phyloP scores from a whole-genome alignment of 2,797 vertebrate genomes.

The Vipera latastei region DNA sequence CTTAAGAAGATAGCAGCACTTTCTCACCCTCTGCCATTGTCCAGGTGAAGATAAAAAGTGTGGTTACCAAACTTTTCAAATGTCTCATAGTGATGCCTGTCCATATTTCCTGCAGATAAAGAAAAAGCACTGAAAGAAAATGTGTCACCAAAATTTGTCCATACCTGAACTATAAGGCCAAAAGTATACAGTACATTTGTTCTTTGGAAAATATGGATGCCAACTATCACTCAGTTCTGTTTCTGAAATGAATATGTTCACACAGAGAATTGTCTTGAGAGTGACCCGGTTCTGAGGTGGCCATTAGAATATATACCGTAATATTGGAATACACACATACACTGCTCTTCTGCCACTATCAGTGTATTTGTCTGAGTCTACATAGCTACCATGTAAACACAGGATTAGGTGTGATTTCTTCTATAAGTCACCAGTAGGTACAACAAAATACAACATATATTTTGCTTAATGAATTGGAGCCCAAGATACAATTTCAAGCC shows the following conservation, averaged over 20 bases:
- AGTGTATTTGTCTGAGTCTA: background rate
- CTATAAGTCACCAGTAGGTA: no score
- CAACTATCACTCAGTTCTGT: background rate
- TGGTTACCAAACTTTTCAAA: constrained; percentile 71
- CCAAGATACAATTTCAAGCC: background rate
- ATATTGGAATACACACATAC: background rate
- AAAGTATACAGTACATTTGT: background rate
- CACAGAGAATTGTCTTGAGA: background rate
- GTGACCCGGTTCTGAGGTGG: background rate
- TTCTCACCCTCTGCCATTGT: constrained; percentile 66
- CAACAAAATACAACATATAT: no score
- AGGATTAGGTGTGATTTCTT: no score
- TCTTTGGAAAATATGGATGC: background rate
- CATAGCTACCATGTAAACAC: background rate
- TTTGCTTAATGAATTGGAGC: background rate
- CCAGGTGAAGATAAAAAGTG: constrained; percentile 68
- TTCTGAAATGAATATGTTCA: background rate
- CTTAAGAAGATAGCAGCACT: background rate
- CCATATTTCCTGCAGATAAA: constrained; percentile 59
- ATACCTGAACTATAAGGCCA: background rate
- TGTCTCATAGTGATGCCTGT: constrained; percentile 69
- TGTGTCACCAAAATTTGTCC: background rate
- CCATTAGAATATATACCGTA: background rate
- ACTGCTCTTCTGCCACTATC: background rate
- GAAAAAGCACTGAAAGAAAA: background rate